A percentile compares a stretch with the other conserved stretches of the same genome.
phyloP scores from a whole-genome alignment of 2,888 invertebrate genomes.

The Muschampia plurimacula region DNA sequence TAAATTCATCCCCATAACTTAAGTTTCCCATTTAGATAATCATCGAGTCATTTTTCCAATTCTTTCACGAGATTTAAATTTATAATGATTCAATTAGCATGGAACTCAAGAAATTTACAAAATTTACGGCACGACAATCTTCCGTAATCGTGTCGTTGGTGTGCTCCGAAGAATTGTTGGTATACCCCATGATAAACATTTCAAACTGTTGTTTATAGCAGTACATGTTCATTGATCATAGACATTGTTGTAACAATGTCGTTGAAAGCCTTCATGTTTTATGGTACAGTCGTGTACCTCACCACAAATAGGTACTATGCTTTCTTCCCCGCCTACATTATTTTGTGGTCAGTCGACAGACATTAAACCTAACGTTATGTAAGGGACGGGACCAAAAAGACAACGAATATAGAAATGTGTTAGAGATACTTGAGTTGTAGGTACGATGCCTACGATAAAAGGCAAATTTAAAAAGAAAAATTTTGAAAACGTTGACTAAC shows the following conservation, averaged over 20 bases:
- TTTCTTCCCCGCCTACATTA: constrained; percentile 31
- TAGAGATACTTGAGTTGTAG: not conserved
- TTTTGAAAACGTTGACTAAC: not conserved
- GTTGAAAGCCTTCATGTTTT: constrained; percentile 35
- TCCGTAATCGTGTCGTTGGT: constrained; percentile 24
- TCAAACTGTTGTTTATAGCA: constrained; percentile 35
- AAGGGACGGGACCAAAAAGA: constrained; percentile 16
- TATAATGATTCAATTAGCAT: constrained; percentile 32
- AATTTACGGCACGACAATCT: constrained; percentile 31
- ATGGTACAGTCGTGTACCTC: constrained; percentile 32
- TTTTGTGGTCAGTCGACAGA: constrained; percentile 30
- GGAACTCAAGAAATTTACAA: constrained; percentile 34
- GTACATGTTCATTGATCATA: constrained; percentile 38
- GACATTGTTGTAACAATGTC: constrained; percentile 36
- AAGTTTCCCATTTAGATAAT: not conserved
- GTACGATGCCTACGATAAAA: not conserved
- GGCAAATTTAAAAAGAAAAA: not conserved
- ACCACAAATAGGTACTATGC: constrained; percentile 27
- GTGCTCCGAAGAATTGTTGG: constrained; percentile 29
- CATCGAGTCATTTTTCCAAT: constrained; percentile 29
- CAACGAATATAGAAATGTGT: not conserved
- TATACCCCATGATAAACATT: constrained; percentile 35
- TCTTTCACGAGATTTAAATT: constrained; percentile 28
- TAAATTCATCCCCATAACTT: not conserved
- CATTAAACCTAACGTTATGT: constrained; percentile 30